Conservation (phyloP, 2,113 vertebrate species). For the Salvelinus fontinalis region DNA sequence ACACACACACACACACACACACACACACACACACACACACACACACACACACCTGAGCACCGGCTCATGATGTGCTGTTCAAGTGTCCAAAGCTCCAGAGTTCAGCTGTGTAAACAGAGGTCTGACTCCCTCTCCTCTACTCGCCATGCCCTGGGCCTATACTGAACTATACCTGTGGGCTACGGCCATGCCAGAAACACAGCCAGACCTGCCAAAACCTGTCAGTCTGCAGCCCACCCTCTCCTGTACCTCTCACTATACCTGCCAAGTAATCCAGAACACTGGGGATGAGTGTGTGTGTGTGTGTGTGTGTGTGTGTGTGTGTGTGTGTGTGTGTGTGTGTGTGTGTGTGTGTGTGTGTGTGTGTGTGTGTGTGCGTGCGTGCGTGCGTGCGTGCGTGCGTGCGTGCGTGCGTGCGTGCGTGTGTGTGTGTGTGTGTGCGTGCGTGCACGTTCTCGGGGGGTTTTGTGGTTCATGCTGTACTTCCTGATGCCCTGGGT, state of each 20-base stretch:
- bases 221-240: conserved; percentile 3
- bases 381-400: not conserved
- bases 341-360: too few relatives aligned
- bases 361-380: not conserved
- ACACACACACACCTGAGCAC: not conserved
- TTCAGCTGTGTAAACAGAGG: conserved; percentile 11
- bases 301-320: too few relatives aligned
- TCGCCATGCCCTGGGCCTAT: too few relatives aligned
- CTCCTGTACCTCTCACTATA: conserved; percentile 4
- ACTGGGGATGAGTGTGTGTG: too few relatives aligned
- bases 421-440: not conserved
- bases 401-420: not conserved
- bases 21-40: too few relatives aligned
- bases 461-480: not conserved
- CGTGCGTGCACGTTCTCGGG: too few relatives aligned
- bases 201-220: not conserved
- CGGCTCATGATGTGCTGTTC: not conserved
- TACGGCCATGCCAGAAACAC: not conserved
- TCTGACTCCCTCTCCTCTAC: not conserved
- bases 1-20: too few relatives aligned
- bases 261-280: not conserved
- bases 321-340: too few relatives aligned
- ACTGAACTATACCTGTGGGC: too few relatives aligned
- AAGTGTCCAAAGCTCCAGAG: not conserved
- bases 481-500: not conserved